phyloP scores from a whole-genome alignment of 1,140 invertebrate genomes.

The Apis florea region DNA sequence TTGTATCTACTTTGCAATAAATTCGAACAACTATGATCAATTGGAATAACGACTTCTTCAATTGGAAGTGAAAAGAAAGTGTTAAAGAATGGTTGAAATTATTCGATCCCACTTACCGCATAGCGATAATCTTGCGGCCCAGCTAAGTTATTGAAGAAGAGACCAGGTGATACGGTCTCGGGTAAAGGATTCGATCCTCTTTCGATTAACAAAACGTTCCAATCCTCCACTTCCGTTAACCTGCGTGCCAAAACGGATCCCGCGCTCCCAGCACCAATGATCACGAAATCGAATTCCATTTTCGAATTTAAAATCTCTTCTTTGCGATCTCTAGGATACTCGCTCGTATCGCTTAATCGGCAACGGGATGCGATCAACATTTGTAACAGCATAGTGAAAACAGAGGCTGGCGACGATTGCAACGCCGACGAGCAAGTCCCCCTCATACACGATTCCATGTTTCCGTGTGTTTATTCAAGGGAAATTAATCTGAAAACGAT shows the following conservation, averaged over 20 bases:
- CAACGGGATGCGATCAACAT: conserved; percentile 81
- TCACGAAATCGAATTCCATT: conserved; percentile 81
- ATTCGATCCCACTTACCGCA: background rate
- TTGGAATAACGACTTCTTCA: no score
- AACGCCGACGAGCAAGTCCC: no score
- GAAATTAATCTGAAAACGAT: no score
- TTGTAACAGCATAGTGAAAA: conserved; percentile 78
- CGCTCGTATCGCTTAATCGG: conserved; percentile 61
- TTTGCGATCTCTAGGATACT: conserved; percentile 79
- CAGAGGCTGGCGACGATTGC: background rate
- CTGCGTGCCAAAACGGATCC: conserved; percentile 85
- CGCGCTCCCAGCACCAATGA: conserved; percentile 84
- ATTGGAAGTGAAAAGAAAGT: no score
- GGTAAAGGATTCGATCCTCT: conserved; percentile 79
- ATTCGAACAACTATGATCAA: no score
- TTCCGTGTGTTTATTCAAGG: no score
- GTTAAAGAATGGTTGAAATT: no score
- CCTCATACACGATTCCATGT: no score
- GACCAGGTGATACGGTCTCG: conserved; percentile 79
- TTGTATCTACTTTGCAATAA: no score
- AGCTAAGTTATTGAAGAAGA: conserved; percentile 78
- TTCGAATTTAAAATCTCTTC: conserved; percentile 69
- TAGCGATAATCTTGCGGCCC: conserved; percentile 68
- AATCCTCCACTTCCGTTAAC: conserved; percentile 79
- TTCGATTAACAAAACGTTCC: conserved; percentile 81